Conservation (phyloP, 2,797 vertebrate genomes). For the Aeoliscus strigatus region DNA sequence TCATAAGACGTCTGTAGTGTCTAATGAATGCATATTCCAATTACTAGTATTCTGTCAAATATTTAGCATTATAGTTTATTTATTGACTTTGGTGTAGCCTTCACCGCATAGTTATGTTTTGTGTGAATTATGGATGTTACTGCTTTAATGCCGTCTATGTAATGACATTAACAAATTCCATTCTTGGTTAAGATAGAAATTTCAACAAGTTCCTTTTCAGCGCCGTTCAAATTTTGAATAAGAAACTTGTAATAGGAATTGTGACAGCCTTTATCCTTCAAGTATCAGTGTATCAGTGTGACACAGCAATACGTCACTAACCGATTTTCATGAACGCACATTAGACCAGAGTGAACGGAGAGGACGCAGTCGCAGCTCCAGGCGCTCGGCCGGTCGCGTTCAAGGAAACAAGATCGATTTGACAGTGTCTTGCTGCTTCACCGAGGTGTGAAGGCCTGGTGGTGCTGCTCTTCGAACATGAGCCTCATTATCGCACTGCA, state of each 20-base stretch:
- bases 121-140: constrained; percentile 20
- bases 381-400: constrained; percentile 50
- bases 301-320: constrained; percentile 22
- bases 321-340: constrained; percentile 32
- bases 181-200: constrained; percentile 20
- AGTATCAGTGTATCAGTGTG: no score
- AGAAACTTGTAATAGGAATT: no score
- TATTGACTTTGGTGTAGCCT: constrained; percentile 27
- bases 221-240: no score
- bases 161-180: constrained; percentile 24
- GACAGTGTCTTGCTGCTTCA: constrained; percentile 57
- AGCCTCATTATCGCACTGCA: constrained; percentile 64
- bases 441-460: constrained; percentile 60
- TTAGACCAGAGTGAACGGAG: constrained; percentile 34
- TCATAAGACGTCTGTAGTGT: constrained; percentile 44
- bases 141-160: constrained; percentile 22
- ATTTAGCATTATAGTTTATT: constrained; percentile 53
- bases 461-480: constrained; percentile 52
- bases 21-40: constrained; percentile 46
- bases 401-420: constrained; percentile 71
- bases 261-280: no score
- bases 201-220: constrained; percentile 7
- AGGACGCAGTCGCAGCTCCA: constrained; percentile 38
- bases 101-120: constrained; percentile 22
- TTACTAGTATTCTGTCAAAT: constrained; percentile 56